Evolutionary conservation across 1,140 invertebrate genomes (phyloP), one percentile per base, ranked within the genome.

Genomic region (Gryllus bimaculatus): DNA sequence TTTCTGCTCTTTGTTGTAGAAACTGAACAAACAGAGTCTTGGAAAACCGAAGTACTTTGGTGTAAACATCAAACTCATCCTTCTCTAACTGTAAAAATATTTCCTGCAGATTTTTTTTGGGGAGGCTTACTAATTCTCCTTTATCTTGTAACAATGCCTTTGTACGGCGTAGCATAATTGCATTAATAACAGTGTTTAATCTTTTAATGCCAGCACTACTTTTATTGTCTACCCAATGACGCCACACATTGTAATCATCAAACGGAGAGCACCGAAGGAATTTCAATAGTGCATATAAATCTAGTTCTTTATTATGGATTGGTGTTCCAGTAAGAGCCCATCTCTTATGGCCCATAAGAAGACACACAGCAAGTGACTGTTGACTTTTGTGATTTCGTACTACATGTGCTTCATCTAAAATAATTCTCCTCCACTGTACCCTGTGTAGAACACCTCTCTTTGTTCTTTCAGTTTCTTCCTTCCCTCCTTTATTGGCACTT

Each of bases 261-360:
- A 97, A 97, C 1, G 95, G 95, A n/a, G 91, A 89, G 84, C 93
- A 95, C 20, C 90, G 86, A 0, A 97, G 84, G 85, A 96, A 98
- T 84, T 95, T 95, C 0, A 98, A 84, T 21, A 98, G 86, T 0
- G 96, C 92, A 86, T 92, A 98, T 21, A 98, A 88, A 87, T 98
- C 96, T 73, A 93, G 84, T 83, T 96, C 92, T 84, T 96, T 94
- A 84, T 99, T 99, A 82, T 99, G 97, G 78, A 99, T 93, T 0
- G 97, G 97, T 0, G 97, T 99, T 13, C 97, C 97, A 8, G 96
- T 97, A 1, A 99, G 87, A 0, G 91, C 92, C 96, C 96, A 98
- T 74, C 95, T 89, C 48, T 90, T 88, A 75, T 84, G 86, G 0
- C 88, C 90, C 0, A 82, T 81, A 7, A 98, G 84, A 15, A 85